Evolutionary conservation across 2,888 invertebrate species (phyloP).

Genomic region (Drosophila niveifrons): DNA sequence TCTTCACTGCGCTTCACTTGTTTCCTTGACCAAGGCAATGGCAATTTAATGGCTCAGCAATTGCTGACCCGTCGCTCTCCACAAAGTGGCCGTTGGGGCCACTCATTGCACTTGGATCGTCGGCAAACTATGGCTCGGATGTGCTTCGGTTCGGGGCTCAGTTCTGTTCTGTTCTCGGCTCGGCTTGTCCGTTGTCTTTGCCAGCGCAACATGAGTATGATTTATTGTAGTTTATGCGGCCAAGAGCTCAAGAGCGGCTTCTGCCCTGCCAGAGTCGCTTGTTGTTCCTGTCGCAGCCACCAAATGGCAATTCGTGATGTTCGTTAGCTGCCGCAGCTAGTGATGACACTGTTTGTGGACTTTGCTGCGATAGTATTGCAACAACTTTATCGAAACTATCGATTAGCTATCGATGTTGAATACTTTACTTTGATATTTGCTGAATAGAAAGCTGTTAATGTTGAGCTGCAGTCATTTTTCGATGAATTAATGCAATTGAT

Average conservation of each 20-base stretch:
- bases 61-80: constrained; percentile 64
- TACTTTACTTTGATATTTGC: too few relatives aligned
- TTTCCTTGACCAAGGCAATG: constrained; percentile 40
- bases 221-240: constrained; percentile 74
- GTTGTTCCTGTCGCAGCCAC: constrained; percentile 23
- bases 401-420: background rate
- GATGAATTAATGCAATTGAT: too few relatives aligned
- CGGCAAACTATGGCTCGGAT: constrained; percentile 15
- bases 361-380: constrained; percentile 7
- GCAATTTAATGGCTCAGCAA: constrained; percentile 75
- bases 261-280: constrained; percentile 25
- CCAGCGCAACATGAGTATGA: constrained; percentile 80
- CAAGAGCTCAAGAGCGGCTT: constrained; percentile 57
- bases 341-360: constrained; percentile 35
- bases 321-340: constrained; percentile 45
- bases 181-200: constrained; percentile 56
- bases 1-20: constrained; percentile 46
- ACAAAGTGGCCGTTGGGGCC: constrained; percentile 54
- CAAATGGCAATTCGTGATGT: constrained; percentile 65
- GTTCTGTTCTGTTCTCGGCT: constrained; percentile 12
- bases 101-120: constrained; percentile 22
- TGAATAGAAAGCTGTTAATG: background rate
- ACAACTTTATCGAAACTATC: background rate
- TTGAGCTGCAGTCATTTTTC: too few relatives aligned
- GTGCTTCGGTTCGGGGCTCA: constrained; percentile 3